Evolutionary conservation across 2,113 vertebrate genomes (phyloP).

Genomic region (Erinaceus europaeus): DNA sequence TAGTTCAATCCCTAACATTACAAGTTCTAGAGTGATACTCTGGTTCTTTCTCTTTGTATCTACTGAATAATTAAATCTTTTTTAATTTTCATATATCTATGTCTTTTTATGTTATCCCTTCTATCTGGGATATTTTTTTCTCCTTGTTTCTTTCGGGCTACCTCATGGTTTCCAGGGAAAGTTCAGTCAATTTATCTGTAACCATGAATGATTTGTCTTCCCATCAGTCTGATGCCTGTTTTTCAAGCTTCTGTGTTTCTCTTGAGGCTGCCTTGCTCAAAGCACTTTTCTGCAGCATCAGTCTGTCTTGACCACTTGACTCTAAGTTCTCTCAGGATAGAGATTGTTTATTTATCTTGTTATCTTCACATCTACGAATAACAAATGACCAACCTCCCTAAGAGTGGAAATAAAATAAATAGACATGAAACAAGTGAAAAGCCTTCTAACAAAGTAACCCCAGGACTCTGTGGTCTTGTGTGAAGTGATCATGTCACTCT

Average conservation of each 20-base stretch:
- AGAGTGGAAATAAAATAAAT: neutral
- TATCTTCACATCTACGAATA: neutral
- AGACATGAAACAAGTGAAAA: neutral
- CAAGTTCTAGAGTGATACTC: too few relatives aligned
- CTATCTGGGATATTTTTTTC: neutral
- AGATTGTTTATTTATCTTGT: neutral
- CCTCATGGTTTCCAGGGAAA: neutral
- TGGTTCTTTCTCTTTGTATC: too few relatives aligned
- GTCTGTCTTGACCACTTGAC: neutral
- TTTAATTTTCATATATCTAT: neutral
- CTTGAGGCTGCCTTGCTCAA: neutral
- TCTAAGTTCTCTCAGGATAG: neutral
- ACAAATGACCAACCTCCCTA: neutral
- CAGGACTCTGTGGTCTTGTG: neutral
- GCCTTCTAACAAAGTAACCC: neutral
- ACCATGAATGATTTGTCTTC: too few relatives aligned
- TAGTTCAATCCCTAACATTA: too few relatives aligned
- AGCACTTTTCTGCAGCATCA: neutral
- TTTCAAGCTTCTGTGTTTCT: neutral
- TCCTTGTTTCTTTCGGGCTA: neutral
- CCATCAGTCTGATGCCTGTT: neutral
- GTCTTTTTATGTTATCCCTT: neutral
- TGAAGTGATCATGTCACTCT: neutral
- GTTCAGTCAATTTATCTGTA: neutral
- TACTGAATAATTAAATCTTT: too few relatives aligned